Conservation (phyloP, 2,797 vertebrate genomes). For the Eupleurogrammus muticus region DNA sequence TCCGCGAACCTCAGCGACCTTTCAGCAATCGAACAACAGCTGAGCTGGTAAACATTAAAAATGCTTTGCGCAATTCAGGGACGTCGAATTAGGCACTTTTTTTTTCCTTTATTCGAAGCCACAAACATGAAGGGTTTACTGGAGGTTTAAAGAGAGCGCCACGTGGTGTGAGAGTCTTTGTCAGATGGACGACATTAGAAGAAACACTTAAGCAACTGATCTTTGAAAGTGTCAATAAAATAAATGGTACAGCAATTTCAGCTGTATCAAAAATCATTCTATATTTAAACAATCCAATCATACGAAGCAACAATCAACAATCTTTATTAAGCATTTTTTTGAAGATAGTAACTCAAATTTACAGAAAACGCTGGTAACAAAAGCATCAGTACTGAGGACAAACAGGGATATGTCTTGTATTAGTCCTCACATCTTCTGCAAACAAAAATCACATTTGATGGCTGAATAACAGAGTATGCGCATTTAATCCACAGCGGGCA, state of each 20-base stretch:
- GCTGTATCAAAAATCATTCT: neutral
- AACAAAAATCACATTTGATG: slow-evolving; percentile 17
- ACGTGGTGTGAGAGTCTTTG: neutral
- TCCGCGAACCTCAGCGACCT: slow-evolving; percentile 15
- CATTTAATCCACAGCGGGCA: too few species aligned
- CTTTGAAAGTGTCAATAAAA: neutral
- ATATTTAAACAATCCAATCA: neutral
- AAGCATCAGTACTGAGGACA: slow-evolving; percentile 12
- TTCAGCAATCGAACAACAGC: slow-evolving; percentile 34
- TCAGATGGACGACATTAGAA: neutral
- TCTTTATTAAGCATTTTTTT: slow-evolving; percentile 10
- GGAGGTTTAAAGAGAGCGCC: slow-evolving; percentile 8
- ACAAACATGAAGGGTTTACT: neutral
- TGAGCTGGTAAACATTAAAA: slow-evolving; percentile 9
- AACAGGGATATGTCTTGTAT: neutral
- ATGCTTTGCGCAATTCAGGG: slow-evolving; percentile 26
- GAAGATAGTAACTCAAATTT: slow-evolving; percentile 11
- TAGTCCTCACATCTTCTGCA: slow-evolving; percentile 1
- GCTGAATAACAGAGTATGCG: slow-evolving; percentile 19
- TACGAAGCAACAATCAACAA: neutral
- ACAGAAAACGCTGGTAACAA: slow-evolving; percentile 21
- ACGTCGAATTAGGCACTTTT: slow-evolving; percentile 9
- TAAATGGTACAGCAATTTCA: neutral
- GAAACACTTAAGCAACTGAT: neutral
- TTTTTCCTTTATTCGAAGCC: slow-evolving; percentile 7